A percentile compares a stretch with the other conserved stretches of the same genome.
Evolutionary conservation across 2,888 invertebrate species (phyloP).

Genomic region (Himalopsyche anomala): DNA sequence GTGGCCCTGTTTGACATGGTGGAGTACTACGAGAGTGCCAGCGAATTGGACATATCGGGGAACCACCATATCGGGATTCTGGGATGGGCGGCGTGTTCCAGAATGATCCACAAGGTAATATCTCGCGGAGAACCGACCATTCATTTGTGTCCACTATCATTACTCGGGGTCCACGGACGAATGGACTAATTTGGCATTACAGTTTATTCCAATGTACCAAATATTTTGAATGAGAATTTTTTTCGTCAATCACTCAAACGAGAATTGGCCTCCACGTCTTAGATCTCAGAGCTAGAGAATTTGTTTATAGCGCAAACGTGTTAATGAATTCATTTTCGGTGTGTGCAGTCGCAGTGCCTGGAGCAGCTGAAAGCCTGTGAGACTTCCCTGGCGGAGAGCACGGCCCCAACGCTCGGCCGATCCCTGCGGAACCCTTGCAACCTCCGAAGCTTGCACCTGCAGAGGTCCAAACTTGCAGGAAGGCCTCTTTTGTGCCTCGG

Average conservation of each 20-base stretch:
- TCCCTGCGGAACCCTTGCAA: slow-evolving; percentile 84
- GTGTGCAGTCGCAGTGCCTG: slow-evolving; percentile 81
- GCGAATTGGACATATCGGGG: slow-evolving; percentile 84
- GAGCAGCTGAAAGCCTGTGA: slow-evolving; percentile 82
- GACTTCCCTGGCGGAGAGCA: slow-evolving; percentile 81
- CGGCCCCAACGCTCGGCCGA: slow-evolving; percentile 84
- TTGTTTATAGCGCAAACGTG: too few species aligned
- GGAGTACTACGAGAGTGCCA: slow-evolving; percentile 92
- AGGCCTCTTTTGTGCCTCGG: slow-evolving; percentile 85
- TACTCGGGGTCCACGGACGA: too few species aligned
- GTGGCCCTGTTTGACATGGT: slow-evolving; percentile 93
- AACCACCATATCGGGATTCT: slow-evolving; percentile 85
- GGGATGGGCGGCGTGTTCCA: slow-evolving; percentile 90
- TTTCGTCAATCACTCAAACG: too few species aligned
- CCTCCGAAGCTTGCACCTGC: slow-evolving; percentile 86
- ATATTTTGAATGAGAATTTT: too few species aligned
- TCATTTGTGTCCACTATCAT: too few species aligned
- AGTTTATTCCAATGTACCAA: too few species aligned
- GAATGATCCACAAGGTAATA: slow-evolving; percentile 85
- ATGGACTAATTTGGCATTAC: too few species aligned
- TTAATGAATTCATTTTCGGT: background rate
- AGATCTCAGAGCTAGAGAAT: too few species aligned
- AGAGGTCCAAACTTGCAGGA: slow-evolving; percentile 85
- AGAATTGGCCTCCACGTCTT: too few species aligned
- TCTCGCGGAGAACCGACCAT: background rate